Evolutionary conservation across 2,113 vertebrate genomes (phyloP).

Genomic region (Pseudonaja textilis): DNA sequence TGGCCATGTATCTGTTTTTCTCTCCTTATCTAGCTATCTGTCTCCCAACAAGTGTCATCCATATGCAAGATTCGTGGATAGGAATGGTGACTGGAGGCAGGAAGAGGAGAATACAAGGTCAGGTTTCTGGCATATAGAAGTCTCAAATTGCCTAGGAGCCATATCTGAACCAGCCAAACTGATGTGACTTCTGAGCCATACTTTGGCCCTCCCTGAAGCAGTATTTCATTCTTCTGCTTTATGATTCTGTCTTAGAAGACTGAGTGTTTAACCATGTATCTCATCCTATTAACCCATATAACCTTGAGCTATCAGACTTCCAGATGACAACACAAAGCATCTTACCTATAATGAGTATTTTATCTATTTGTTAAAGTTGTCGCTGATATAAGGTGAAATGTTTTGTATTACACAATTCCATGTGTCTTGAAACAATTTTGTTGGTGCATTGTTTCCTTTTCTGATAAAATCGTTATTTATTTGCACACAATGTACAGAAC

Average conservation of each 20-base stretch:
- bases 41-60: background rate
- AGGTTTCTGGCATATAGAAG: background rate
- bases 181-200: constrained; percentile 23
- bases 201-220: constrained; percentile 43
- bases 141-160: background rate
- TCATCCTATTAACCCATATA: constrained; percentile 68
- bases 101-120: background rate
- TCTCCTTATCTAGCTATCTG: background rate
- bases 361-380: constrained; percentile 36
- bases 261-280: constrained; percentile 61
- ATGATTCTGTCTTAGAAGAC: constrained; percentile 62
- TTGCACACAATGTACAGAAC: background rate
- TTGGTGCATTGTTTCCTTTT: constrained; percentile 31
- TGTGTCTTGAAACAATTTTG: background rate
- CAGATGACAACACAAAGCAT: constrained; percentile 43
- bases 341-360: constrained; percentile 41
- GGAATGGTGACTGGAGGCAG: background rate
- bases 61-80: background rate
- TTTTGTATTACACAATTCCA: constrained; percentile 25
- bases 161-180: constrained; percentile 15
- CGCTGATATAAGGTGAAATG: constrained; percentile 33
- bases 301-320: constrained; percentile 67
- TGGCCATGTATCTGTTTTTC: background rate
- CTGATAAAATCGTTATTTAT: constrained; percentile 20
- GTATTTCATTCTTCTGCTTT: background rate